Conservation (phyloP, 2,797 vertebrate species). For the Smutsia gigantea region DNA sequence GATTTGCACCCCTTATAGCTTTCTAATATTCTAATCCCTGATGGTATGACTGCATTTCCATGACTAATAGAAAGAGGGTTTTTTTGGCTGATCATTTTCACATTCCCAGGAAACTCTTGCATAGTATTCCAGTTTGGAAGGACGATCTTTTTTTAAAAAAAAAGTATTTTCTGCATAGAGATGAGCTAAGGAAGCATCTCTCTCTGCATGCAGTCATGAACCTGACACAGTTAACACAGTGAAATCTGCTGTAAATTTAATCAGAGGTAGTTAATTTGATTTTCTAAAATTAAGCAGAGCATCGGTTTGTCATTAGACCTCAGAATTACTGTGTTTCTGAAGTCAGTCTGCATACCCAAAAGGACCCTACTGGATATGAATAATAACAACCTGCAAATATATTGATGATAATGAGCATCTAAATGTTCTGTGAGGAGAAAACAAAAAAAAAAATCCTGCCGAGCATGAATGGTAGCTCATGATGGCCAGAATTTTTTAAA, state of each 20-base stretch:
- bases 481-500: conserved; percentile 84
- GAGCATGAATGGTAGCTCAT: conserved; percentile 84
- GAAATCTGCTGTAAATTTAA: conserved; percentile 77
- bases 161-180: not conserved
- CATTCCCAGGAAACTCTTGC: conserved; percentile 34
- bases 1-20: not conserved
- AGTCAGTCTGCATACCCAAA: conserved; percentile 67
- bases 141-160: conserved; percentile 59
- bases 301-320: conserved; percentile 71
- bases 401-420: conserved; percentile 82
- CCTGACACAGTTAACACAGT: conserved; percentile 60
- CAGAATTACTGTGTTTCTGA: conserved; percentile 77
- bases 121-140: conserved; percentile 59
- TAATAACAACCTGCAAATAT: conserved; percentile 78
- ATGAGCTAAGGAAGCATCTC: conserved; percentile 24
- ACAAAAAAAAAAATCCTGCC: conserved; percentile 65
- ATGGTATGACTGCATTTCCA: not conserved
- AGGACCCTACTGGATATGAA: conserved; percentile 77
- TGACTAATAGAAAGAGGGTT: not conserved
- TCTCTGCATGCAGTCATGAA: conserved; percentile 66
- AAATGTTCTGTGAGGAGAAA: conserved; percentile 78
- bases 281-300: conserved; percentile 80
- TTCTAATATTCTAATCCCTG: not conserved
- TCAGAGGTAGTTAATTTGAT: conserved; percentile 78
- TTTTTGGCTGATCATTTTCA: not conserved